phyloP scores from a whole-genome alignment of 2,113 vertebrate genomes.

The Oceanites oceanicus region DNA sequence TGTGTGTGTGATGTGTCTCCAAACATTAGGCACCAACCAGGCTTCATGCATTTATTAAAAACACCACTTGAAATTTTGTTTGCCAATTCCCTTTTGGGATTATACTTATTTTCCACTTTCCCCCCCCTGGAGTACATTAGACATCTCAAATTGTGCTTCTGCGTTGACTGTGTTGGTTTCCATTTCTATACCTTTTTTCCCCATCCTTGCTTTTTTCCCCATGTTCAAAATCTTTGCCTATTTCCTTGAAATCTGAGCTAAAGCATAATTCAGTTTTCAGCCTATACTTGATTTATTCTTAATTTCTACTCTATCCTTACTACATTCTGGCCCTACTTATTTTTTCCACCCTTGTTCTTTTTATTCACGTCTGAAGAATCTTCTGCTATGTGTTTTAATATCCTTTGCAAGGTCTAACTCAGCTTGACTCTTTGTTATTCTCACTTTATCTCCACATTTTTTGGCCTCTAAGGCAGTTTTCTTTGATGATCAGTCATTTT shows the following conservation, averaged over 20 bases:
- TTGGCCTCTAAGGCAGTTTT: constrained; percentile 8
- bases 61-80: background rate
- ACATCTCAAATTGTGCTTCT: background rate
- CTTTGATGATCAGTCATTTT: constrained; percentile 45
- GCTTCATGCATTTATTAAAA: background rate
- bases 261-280: background rate
- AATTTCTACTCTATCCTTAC: background rate
- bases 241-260: background rate
- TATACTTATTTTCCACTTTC: background rate
- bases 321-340: background rate
- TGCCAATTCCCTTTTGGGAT: background rate
- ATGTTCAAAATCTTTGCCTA: background rate
- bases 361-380: background rate
- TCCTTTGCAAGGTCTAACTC: constrained; percentile 26
- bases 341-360: constrained; percentile 1
- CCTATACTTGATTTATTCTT: background rate
- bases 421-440: constrained; percentile 40
- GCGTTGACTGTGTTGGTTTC: background rate
- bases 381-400: constrained; percentile 39
- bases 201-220: background rate
- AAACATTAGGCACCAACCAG: background rate
- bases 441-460: constrained; percentile 23
- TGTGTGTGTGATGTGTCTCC: background rate
- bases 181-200: background rate
- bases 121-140: background rate